Evolutionary conservation across 2,113 vertebrate species (phyloP).

Genomic region (Barbus barbus): DNA sequence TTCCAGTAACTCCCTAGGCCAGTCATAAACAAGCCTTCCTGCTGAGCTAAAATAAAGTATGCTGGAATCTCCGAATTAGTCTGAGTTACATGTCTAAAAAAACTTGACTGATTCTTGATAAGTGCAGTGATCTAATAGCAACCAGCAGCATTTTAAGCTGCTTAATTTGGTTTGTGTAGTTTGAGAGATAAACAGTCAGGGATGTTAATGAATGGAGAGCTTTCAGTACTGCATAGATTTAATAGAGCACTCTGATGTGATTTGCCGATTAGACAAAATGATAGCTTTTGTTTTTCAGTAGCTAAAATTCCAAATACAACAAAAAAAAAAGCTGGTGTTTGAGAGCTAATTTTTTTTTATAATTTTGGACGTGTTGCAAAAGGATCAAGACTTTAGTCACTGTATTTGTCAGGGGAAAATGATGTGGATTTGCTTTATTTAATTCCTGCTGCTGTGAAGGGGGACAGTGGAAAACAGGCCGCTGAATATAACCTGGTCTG

Average conservation of each 20-base stretch:
- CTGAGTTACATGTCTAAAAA: neutral
- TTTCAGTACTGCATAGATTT: neutral
- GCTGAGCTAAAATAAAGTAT: neutral
- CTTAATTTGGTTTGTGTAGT: neutral
- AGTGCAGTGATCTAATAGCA: no score
- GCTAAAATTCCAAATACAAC: neutral
- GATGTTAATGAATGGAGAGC: neutral
- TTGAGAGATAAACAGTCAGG: neutral
- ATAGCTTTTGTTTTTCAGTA: neutral
- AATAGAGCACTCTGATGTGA: neutral
- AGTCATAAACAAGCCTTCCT: neutral
- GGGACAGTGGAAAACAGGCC: conserved; percentile 41
- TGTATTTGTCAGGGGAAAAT: neutral
- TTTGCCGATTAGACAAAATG: neutral
- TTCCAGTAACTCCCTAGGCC: neutral
- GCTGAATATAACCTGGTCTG: conserved; percentile 26
- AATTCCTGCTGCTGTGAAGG: conserved; percentile 60
- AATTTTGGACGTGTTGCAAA: neutral
- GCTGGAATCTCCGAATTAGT: neutral
- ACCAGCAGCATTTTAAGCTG: neutral
- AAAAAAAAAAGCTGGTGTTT: neutral
- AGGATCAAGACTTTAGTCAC: neutral
- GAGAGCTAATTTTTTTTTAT: neutral
- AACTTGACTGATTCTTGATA: neutral
- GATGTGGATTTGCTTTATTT: conserved; percentile 36